These are phyloP conservation scores for Amphiprion ocellaris DNA, from an alignment of 2,113 vertebrate genomes.

Conservation along the genomic window DNA sequence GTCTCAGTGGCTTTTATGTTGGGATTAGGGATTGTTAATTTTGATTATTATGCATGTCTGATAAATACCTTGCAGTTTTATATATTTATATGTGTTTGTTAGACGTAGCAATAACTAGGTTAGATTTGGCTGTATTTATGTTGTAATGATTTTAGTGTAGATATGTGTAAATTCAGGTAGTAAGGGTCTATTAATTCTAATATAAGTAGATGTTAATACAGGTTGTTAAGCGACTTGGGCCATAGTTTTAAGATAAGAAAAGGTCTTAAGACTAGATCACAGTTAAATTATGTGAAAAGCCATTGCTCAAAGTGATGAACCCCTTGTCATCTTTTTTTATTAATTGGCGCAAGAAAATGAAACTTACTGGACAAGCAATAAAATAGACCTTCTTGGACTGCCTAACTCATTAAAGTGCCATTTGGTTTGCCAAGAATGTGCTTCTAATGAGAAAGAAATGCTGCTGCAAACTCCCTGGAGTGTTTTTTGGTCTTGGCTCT, in stretches of 20 bases:
- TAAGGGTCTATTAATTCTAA: not conserved
- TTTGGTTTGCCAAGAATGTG: slow-evolving; percentile 46
- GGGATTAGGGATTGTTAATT: not conserved
- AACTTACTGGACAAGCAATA: slow-evolving; percentile 37
- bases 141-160: not conserved
- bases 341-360: slow-evolving; percentile 43
- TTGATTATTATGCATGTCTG: slow-evolving; percentile 21
- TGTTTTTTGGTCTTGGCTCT: slow-evolving; percentile 24
- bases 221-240: slow-evolving; percentile 2
- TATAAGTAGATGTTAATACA: slow-evolving; percentile 5
- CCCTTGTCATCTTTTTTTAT: slow-evolving; percentile 15
- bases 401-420: slow-evolving; percentile 61
- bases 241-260: not conserved
- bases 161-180: not conserved
- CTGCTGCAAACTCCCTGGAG: slow-evolving; percentile 27
- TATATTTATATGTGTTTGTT: not conserved
- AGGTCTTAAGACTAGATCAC: not conserved
- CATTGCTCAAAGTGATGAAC: slow-evolving; percentile 17
- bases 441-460: slow-evolving; percentile 50
- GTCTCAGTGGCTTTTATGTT: slow-evolving; percentile 19
- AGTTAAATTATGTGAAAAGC: slow-evolving; percentile 19
- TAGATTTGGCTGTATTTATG: no score
- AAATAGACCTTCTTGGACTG: slow-evolving; percentile 19
- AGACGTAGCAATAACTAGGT: not conserved
- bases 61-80: not conserved